These are phyloP conservation scores for Mermis nigrescens DNA, from an alignment of 2,888 invertebrate species.

Conservation along the genomic window DNA sequence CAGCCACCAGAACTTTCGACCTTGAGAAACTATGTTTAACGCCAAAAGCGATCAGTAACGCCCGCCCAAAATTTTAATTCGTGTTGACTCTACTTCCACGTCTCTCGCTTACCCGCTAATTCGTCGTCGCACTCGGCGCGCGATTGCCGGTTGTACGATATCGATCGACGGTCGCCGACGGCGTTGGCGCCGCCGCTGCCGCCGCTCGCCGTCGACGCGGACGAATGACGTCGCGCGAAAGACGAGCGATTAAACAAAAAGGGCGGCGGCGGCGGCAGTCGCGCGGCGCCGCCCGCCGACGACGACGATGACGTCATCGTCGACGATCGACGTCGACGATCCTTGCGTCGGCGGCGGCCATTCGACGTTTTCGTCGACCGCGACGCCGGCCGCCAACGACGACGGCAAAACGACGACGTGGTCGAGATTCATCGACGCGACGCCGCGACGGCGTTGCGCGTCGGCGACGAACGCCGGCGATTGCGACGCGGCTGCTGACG, in stretches of 20 bases:
- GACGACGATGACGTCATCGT: background rate
- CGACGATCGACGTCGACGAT: background rate
- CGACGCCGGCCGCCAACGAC: background rate
- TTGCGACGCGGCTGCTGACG: too few relatives aligned
- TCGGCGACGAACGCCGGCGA: constrained; percentile 19
- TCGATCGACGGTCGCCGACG: background rate
- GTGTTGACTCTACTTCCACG: too few relatives aligned
- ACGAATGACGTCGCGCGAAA: background rate
- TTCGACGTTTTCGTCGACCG: background rate
- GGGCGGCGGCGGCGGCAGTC: background rate
- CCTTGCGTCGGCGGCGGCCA: background rate
- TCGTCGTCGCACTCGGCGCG: background rate
- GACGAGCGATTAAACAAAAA: background rate
- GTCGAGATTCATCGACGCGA: constrained; percentile 15
- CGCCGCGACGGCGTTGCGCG: too few relatives aligned
- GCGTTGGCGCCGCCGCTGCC: background rate
- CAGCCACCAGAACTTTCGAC: too few relatives aligned
- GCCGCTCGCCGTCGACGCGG: background rate
- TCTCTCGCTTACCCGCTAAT: background rate
- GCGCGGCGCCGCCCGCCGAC: background rate
- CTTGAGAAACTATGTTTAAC: too few relatives aligned
- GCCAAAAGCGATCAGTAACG: too few relatives aligned
- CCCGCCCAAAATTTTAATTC: too few relatives aligned
- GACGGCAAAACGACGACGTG: background rate
- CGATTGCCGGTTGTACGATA: background rate